Base-by-base conservation (phyloP, 2,113 vertebrate species). In the Hippopotamus amphibius region DNA sequence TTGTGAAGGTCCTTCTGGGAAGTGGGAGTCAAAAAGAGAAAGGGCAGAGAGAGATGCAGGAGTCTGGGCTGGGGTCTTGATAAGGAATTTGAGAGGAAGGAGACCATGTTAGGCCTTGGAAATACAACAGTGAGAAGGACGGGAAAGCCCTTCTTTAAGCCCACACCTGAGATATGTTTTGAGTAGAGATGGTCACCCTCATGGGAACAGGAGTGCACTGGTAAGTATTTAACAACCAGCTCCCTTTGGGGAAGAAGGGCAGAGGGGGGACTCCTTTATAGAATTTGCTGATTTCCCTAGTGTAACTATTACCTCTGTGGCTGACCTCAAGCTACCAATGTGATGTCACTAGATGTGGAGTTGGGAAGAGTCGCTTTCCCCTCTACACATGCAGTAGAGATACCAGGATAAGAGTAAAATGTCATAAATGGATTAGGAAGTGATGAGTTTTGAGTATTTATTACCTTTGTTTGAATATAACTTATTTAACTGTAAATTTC, bases 401-500 rank as follows among this genome's bases (percentile, higher is more conserved):
- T 17, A 26, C 48, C 26, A 57, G 37, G n/a, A 26, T 21, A 85
- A 71, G 2, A 85, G 26, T 33, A 66, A 82, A 92, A 55, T 19
- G 22, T 33, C 53, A 7, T 48, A 50, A 65, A 93, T 71, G 6
- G 77, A 88, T 33, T 41, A 50, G 53, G 24, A 93, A 90, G 33
- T 55, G 30, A 24, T 33, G 76, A 50, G 9, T 80, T 61, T 83
- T 85, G 46, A 74, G 33, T 41, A 71, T 68, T 76, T 76, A 59
- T 30, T 63, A 50, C 53, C 15, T 87, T 84, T 66, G 50, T 83
- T 84, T 81, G 71, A 65, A 59, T 90, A 24, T 55, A 77, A 92
- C 53, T 69, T 76, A 82, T 57, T 89, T 80, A 80, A 91, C 66
- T 76, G 14, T 65, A 81, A 66, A 72, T 83, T 89, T 94, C 63